Evolutionary conservation across 2,113 vertebrate genomes (phyloP).

Genomic region (Ceyx melanurus): DNA sequence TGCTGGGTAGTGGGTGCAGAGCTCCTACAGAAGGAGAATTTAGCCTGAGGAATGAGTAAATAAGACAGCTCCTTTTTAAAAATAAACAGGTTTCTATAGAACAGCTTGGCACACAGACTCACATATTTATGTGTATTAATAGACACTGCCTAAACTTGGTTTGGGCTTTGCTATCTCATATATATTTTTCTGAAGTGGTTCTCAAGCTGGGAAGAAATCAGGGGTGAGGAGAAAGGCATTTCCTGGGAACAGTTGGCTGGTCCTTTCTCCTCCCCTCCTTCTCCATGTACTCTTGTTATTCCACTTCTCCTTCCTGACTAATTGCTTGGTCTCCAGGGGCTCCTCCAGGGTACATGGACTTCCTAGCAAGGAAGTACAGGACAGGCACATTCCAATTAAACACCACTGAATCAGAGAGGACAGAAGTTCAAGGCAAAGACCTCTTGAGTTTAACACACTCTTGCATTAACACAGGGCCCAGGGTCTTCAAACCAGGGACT

Average conservation of each 20-base stretch:
- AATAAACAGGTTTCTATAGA: not conserved
- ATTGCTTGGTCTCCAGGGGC: not conserved
- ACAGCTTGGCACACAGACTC: not conserved
- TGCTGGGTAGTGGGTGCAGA: not conserved
- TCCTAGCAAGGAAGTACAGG: not conserved
- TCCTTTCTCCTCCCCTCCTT: not conserved
- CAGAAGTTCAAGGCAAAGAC: not conserved
- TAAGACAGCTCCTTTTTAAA: not conserved
- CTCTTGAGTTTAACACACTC: not conserved
- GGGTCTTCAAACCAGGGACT: not conserved
- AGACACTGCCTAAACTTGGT: not conserved
- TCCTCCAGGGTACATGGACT: not conserved
- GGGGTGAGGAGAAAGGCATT: not conserved
- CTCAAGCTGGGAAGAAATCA: not conserved
- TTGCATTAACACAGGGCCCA: not conserved
- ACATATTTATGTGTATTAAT: not conserved
- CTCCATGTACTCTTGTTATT: not conserved
- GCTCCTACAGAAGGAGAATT: not conserved
- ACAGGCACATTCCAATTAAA: accelerated
- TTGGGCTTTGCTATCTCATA: not conserved
- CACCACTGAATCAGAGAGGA: accelerated
- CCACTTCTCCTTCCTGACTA: not conserved
- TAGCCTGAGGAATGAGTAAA: not conserved
- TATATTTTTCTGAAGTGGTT: not conserved
- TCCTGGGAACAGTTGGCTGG: not conserved